Evolutionary conservation across 2,888 invertebrate genomes (phyloP), one percentile per base, ranked within the genome.

Genomic region (Leptopilina syphax): DNA sequence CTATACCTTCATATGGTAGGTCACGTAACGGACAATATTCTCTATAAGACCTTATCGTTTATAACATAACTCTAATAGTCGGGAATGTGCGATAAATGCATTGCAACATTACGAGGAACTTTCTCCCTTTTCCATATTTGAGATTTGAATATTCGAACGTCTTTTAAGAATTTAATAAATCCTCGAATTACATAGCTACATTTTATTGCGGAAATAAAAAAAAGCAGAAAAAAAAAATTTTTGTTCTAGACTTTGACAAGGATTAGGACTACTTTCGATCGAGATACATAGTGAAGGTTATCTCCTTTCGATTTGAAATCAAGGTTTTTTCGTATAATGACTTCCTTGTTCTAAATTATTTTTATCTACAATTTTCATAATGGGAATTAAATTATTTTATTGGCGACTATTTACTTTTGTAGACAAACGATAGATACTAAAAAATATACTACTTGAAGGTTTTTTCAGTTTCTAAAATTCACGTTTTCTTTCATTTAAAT

Each of bases 11-110:
- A n/a, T 67, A 57, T 54, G 54, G 54, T n/a, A 54, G 57, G 73
- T 73, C 73, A 73, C 57, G 73, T 57, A 73, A 73, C n/a, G 57
- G 57, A 34, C 57, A 57, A n/a, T 34, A 34, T 34, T 27, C 73
- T 54, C 34, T 57, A 57, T 34, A 57, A 73, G 50, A 54, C 27
- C 24, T 70, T 70, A 70, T 70, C 54, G 7, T 50, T 24, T 27
- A 47, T 67, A 50, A 10, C 18, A 50, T 50, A 41, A 34, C 57
- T 73, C 57, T 73, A 54, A 73, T 73, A 34, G 54, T 12, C 54
- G 34, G 8, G 54, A 73, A 57, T 73, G 57, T 73, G 73, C 73
- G 73, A 57, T 73, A 73, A 73, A 73, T 34, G 57, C 73, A 73
- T 13, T 70, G n/a, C 13, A 70, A 73, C 13, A 70, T 47, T 54